phyloP scores from a whole-genome alignment of 2,888 invertebrate genomes.

The Palloptera scutellata region DNA sequence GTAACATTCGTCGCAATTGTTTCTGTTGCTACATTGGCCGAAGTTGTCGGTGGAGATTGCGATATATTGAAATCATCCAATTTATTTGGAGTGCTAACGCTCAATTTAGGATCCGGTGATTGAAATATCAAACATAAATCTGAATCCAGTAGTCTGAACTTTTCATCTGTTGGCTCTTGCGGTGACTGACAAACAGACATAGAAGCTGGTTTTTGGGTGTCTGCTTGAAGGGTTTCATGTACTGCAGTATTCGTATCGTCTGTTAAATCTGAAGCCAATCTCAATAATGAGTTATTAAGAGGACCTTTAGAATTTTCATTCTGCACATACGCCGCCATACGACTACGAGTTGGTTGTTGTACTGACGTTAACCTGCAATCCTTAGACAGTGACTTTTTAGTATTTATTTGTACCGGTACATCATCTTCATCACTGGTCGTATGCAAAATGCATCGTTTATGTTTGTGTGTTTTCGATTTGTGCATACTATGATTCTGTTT shows the following conservation, averaged over 20 bases:
- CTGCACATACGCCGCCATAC: too few relatives aligned
- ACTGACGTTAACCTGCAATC: too few relatives aligned
- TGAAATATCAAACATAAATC: conserved; percentile 45
- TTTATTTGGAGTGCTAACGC: not conserved
- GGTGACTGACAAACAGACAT: not conserved
- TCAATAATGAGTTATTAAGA: not conserved
- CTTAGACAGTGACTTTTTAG: too few relatives aligned
- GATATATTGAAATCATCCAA: not conserved
- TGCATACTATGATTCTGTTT: too few relatives aligned
- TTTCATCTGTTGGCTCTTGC: conserved; percentile 32
- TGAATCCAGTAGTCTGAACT: conserved; percentile 46
- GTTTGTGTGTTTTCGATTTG: too few relatives aligned
- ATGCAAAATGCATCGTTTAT: conserved; percentile 19
- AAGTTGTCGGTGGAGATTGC: not conserved
- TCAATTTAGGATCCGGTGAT: conserved; percentile 37
- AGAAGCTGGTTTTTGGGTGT: not conserved
- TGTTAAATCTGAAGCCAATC: conserved; percentile 7
- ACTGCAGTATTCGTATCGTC: conserved; percentile 14
- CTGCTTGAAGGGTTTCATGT: not conserved
- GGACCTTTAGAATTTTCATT: too few relatives aligned
- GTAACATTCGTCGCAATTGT: conserved; percentile 34
- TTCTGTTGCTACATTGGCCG: not conserved
- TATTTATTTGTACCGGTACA: not conserved
- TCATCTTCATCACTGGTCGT: conserved; percentile 18
- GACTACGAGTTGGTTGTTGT: too few relatives aligned